Evolutionary conservation across 2,113 vertebrate species (phyloP).

Genomic region (Fregetta grallaria): DNA sequence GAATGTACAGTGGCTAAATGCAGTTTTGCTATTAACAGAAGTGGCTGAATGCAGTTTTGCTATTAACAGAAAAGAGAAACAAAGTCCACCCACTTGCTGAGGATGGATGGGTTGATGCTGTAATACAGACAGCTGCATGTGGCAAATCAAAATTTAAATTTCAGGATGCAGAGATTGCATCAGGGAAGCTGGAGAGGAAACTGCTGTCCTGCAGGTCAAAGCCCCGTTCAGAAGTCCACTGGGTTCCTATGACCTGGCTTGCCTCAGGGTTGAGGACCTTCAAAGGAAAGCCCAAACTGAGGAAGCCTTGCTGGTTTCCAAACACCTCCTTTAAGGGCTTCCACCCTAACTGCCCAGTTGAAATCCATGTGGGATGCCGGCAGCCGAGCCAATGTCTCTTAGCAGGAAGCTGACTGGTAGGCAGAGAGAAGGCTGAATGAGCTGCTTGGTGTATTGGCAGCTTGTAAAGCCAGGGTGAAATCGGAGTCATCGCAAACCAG

Average conservation of each 20-base stretch:
- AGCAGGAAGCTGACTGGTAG: background rate
- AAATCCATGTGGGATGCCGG: background rate
- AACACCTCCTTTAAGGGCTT: background rate
- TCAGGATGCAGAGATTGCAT: background rate
- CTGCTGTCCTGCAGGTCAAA: background rate
- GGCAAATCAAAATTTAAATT: background rate
- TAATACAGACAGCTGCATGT: background rate
- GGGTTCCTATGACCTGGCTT: background rate
- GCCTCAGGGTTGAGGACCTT: background rate
- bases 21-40: constrained; percentile 32
- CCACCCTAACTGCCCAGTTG: background rate
- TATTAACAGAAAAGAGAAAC: constrained; percentile 31
- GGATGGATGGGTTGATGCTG: constrained; percentile 11
- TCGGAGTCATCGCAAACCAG: background rate
- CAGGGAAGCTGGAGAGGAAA: background rate
- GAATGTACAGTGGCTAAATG: background rate
- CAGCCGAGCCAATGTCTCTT: background rate
- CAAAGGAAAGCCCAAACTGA: background rate
- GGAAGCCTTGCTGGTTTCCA: background rate
- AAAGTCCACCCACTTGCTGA: constrained; percentile 21
- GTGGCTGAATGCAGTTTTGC: constrained; percentile 1
- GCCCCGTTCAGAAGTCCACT: background rate
- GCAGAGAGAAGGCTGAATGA: background rate
- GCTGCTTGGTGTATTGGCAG: background rate
- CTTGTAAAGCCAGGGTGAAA: background rate